These are phyloP conservation scores for Andricus curvator DNA, from an alignment of 2,888 invertebrate genomes.

Conservation along the genomic window DNA sequence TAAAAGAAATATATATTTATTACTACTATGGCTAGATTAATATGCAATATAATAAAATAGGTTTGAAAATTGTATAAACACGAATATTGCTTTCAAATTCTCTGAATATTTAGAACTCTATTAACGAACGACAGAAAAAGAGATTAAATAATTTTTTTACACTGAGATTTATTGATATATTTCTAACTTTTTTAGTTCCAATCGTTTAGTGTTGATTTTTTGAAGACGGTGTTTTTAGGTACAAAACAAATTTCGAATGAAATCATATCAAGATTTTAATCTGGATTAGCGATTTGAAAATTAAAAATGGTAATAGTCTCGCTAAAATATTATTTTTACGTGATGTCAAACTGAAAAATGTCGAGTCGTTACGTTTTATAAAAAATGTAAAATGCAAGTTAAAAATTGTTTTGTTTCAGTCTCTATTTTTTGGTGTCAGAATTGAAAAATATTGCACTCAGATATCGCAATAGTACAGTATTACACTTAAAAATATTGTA, in stretches of 20 bases:
- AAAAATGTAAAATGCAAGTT: not conserved
- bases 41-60: too few species aligned
- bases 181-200: not conserved
- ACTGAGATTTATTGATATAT: too few species aligned
- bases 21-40: too few species aligned
- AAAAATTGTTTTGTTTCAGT: not conserved
- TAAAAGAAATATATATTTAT: too few species aligned
- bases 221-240: slow-evolving; percentile 15
- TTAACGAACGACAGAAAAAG: not conserved
- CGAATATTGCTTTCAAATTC: not conserved
- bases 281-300: slow-evolving; percentile 3
- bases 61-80: too few species aligned
- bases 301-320: not conserved
- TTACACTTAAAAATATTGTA: not conserved
- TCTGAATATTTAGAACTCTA: not conserved
- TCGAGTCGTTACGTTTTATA: not conserved
- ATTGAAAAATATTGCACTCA: slow-evolving; percentile 7
- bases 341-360: not conserved
- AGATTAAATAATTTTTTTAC: not conserved
- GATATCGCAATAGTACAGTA: not conserved
- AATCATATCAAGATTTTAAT: slow-evolving; percentile 35
- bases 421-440: too few species aligned
- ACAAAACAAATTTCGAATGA: slow-evolving; percentile 34
- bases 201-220: not conserved
- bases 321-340: not conserved